Conservation (phyloP, 1,140 invertebrate genomes). For the Eulimnadia texana region DNA sequence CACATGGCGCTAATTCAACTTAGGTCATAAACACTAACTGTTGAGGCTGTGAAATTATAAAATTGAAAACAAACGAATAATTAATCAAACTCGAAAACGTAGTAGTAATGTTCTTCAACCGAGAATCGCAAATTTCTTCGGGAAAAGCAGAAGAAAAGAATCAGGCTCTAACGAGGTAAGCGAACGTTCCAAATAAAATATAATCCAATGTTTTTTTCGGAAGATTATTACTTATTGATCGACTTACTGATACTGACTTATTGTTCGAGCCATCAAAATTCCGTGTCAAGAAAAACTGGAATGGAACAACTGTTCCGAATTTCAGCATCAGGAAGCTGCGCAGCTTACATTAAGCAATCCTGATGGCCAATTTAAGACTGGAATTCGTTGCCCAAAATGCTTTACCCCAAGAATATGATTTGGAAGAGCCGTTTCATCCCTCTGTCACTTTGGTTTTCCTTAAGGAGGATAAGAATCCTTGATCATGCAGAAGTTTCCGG, state of each 20-base stretch:
- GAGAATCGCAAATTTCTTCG: background rate
- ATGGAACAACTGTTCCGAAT: background rate
- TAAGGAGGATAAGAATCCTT: background rate
- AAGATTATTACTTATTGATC: background rate
- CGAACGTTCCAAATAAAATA: no score
- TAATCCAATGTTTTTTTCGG: background rate
- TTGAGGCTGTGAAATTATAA: no score
- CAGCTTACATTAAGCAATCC: background rate
- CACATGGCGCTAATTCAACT: no score
- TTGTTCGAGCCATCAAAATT: background rate
- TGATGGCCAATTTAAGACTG: background rate
- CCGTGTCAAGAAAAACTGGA: background rate
- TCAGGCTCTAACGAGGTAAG: background rate
- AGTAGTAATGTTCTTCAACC: background rate
- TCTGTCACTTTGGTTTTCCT: background rate
- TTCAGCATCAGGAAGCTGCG: background rate
- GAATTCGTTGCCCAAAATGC: background rate
- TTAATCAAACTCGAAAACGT: background rate
- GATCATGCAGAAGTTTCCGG: no score
- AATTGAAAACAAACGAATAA: no score
- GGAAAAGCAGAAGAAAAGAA: background rate
- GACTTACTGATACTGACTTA: background rate
- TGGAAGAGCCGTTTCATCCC: background rate
- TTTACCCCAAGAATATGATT: no score
- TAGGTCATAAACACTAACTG: no score